Evolutionary conservation across 2,113 vertebrate genomes (phyloP).

Genomic region (Emydocephalus ijimae): DNA sequence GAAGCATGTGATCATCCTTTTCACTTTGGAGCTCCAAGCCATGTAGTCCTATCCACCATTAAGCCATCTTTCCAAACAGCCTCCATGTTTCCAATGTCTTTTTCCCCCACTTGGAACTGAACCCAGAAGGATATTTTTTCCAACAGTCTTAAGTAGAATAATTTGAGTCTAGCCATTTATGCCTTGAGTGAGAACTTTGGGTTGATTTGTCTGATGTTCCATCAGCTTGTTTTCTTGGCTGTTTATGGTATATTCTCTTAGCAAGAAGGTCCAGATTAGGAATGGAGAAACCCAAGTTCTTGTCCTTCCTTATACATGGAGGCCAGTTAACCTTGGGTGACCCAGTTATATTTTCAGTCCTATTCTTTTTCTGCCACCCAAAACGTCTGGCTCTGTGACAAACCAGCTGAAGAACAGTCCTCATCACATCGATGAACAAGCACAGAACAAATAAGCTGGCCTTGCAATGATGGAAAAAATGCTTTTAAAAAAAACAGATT

Average conservation of each 20-base stretch:
- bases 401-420: neutral
- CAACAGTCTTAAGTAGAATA: neutral
- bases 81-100: too few species aligned
- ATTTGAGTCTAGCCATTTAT: neutral
- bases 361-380: neutral
- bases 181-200: neutral
- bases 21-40: too few species aligned
- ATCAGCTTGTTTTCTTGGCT: neutral
- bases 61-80: too few species aligned
- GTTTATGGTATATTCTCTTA: neutral
- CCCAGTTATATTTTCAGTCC: neutral
- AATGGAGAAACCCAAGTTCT: neutral
- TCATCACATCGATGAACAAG: neutral
- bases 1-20: too few species aligned
- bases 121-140: too few species aligned
- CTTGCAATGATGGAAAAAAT: neutral
- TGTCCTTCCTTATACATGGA: neutral
- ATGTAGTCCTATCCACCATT: too few species aligned
- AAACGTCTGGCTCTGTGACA: neutral
- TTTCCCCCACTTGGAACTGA: too few species aligned
- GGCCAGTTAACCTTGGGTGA: neutral
- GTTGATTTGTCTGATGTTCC: neutral
- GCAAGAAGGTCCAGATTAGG: neutral
- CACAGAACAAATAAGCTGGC: neutral
- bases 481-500: neutral